Percentiles rank a stretch among this genome's conserved stretches.
Evolutionary conservation across 2,797 vertebrate species (phyloP).

Genomic region (Prunella strophiata): DNA sequence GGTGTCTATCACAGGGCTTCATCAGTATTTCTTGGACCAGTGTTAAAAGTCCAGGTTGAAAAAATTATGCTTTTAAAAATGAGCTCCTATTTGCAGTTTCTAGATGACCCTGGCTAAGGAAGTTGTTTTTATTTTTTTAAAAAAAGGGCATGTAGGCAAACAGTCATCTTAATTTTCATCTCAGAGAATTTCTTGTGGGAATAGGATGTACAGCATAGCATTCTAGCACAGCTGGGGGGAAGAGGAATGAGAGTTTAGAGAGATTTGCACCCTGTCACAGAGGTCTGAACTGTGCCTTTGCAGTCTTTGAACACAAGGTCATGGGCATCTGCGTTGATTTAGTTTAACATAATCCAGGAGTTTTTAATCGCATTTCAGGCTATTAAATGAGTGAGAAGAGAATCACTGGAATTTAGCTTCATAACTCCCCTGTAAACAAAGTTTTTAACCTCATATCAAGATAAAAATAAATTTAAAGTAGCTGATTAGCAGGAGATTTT

Average conservation of each 20-base stretch:
- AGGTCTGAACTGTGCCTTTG: conserved; percentile 20
- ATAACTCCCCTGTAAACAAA: conserved; percentile 59
- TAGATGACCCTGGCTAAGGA: not conserved
- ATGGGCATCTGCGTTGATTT: conserved; percentile 29
- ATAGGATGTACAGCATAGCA: not conserved
- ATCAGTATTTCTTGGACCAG: not conserved
- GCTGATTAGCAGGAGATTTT: conserved; percentile 24
- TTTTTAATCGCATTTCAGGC: conserved; percentile 62
- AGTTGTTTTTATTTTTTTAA: not conserved
- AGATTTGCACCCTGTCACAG: not conserved
- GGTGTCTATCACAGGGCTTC: not conserved
- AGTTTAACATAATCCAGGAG: conserved; percentile 60
- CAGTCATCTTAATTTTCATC: not conserved
- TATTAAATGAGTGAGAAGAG: conserved; percentile 58
- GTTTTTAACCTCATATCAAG: conserved; percentile 42
- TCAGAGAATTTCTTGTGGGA: not conserved
- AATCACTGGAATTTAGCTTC: conserved; percentile 63
- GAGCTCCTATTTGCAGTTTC: not conserved
- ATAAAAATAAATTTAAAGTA: conserved; percentile 51
- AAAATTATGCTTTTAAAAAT: not conserved
- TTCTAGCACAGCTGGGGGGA: not conserved
- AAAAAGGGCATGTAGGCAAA: not conserved
- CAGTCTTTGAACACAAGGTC: conserved; percentile 51
- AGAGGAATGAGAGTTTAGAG: not conserved
- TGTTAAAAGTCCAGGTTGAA: not conserved